These are phyloP conservation scores for Orchestia grillus DNA, from an alignment of 1,140 invertebrate genomes.

Conservation along the genomic window DNA sequence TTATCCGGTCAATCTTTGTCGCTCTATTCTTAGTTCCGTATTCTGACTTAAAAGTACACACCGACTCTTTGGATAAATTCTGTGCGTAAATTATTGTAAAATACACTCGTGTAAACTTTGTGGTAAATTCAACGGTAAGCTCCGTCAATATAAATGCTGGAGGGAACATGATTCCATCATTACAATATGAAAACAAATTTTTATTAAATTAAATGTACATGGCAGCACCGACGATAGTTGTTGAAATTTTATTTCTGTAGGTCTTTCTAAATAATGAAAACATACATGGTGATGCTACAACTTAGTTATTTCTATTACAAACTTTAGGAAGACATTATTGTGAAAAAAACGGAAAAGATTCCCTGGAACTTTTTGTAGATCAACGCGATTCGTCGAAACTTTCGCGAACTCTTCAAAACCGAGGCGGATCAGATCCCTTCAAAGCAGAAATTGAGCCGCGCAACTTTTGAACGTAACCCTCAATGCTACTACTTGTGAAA, in stretches of 20 bases:
- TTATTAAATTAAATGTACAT: background rate
- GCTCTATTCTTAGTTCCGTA: too few species aligned
- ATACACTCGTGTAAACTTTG: background rate
- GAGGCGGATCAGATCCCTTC: background rate
- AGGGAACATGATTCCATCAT: background rate
- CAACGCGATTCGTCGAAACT: background rate
- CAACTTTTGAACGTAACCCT: conserved; percentile 19
- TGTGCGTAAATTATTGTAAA: too few species aligned
- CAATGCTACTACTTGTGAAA: conserved; percentile 27
- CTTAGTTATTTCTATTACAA: conserved; percentile 2
- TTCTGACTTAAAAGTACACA: too few species aligned
- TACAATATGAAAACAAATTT: background rate
- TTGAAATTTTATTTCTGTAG: background rate
- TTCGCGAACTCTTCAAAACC: background rate
- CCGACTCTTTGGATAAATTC: too few species aligned
- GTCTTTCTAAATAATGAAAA: background rate
- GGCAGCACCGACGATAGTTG: background rate
- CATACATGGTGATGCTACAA: background rate
- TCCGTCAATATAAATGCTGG: background rate
- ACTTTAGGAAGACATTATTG: background rate
- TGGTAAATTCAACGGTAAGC: background rate
- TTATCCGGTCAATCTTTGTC: too few species aligned
- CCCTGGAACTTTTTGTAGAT: background rate
- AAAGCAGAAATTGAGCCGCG: conserved; percentile 27
- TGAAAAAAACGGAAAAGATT: background rate